A percentile compares a stretch with the other conserved stretches of the same genome.
phyloP scores from a whole-genome alignment of 2,113 vertebrate species.

The Lagopus muta region DNA sequence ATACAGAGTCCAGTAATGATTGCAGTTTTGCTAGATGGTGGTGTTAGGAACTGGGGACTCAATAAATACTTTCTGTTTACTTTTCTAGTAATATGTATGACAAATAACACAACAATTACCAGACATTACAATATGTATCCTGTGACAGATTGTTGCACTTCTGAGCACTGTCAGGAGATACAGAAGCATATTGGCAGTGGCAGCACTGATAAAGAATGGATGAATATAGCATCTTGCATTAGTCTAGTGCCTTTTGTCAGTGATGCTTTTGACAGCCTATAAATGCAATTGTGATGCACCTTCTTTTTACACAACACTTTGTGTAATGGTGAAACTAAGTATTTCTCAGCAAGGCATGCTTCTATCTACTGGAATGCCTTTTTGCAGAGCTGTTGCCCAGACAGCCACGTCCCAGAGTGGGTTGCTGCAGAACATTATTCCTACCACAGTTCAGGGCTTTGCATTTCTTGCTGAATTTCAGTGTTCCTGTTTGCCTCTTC shows the following conservation, averaged over 20 bases:
- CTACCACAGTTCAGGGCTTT: not conserved
- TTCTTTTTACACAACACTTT: not conserved
- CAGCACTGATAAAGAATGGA: not conserved
- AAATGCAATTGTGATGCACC: not conserved
- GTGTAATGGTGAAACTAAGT: not conserved
- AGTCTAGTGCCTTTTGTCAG: not conserved
- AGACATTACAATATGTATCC: not conserved
- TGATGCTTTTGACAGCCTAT: not conserved
- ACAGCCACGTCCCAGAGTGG: not conserved
- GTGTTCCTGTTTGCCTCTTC: not conserved
- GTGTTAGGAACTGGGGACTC: not conserved
- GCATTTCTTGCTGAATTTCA: not conserved
- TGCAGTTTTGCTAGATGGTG: slow-evolving; percentile 28
- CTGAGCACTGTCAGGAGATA: not conserved
- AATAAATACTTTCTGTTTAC: not conserved
- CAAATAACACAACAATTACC: slow-evolving; percentile 13
- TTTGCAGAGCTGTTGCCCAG: not conserved
- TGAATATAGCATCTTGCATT: not conserved
- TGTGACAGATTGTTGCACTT: not conserved
- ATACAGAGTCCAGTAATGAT: not conserved
- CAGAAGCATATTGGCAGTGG: not conserved
- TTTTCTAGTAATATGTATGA: not conserved
- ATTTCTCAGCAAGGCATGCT: not conserved
- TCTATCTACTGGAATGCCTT: not conserved
- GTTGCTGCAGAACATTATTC: not conserved